Conservation (phyloP, 2,113 vertebrate genomes). For the Mirounga angustirostris region DNA sequence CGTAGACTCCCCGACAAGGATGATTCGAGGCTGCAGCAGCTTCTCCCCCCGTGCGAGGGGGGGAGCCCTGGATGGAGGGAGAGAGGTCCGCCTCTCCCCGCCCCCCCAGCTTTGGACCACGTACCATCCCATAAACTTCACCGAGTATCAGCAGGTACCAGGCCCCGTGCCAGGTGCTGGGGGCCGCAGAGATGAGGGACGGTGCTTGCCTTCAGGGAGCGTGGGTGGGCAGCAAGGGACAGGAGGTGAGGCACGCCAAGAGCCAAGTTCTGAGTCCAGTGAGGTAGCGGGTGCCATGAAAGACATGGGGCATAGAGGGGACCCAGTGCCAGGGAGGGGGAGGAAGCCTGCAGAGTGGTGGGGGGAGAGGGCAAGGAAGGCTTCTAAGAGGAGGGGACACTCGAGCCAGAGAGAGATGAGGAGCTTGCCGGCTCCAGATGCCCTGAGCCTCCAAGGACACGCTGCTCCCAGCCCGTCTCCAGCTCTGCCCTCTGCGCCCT, state of each 20-base stretch:
- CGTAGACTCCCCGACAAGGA: not conserved
- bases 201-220: not conserved
- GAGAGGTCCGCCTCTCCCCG: not conserved
- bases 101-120: not conserved
- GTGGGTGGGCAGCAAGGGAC: not conserved
- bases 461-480: not conserved
- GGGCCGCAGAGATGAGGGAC: not conserved
- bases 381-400: not conserved
- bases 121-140: not conserved
- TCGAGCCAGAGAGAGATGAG: not conserved
- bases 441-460: no score
- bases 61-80: no score
- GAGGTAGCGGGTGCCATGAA: not conserved
- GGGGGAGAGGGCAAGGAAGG: not conserved
- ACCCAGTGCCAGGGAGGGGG: no score
- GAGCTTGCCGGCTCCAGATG: not conserved
- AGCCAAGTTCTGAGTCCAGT: not conserved
- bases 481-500: not conserved
- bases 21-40: rapidly evolving
- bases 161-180: not conserved
- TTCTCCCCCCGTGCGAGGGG: no score
- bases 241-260: not conserved
- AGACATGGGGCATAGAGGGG: not conserved
- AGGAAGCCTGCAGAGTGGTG: not conserved
- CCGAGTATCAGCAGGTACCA: not conserved